phyloP scores from a whole-genome alignment of 92 coral and sea anemone species.

The Epizoanthus ramosus region DNA sequence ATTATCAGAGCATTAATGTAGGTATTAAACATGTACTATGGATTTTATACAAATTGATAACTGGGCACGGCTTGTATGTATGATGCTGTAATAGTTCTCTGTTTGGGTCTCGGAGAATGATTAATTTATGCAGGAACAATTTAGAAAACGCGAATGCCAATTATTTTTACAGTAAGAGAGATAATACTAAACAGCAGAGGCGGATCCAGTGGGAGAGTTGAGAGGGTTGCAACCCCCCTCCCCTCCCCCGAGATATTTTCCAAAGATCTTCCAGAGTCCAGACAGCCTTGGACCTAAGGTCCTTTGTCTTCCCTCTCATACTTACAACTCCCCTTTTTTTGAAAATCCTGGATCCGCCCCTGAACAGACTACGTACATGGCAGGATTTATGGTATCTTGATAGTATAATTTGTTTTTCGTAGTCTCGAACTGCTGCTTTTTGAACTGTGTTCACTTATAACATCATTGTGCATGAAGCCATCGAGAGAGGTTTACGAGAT shows the following conservation, averaged over 20 bases:
- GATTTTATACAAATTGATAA: conserved; percentile 32
- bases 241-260: no score
- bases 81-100: neutral
- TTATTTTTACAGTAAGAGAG: neutral
- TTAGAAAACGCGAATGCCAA: neutral
- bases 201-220: no score
- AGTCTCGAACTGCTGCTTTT: neutral
- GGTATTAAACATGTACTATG: conserved; percentile 26
- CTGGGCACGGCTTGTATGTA: conserved; percentile 9
- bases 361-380: no score
- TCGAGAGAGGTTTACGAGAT: neutral
- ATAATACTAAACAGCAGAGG: no score
- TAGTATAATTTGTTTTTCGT: neutral
- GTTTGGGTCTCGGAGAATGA: conserved; percentile 4
- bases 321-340: no score
- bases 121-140: conserved; percentile 14
- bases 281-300: no score
- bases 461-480: neutral
- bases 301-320: no score
- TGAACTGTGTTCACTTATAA: neutral
- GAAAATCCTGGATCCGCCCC: no score
- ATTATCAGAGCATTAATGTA: conserved; percentile 20
- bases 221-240: no score
- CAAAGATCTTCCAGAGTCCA: no score
- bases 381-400: neutral